A percentile compares a stretch with the other conserved stretches of the same genome.
Conservation (phyloP, 2,888 invertebrate genomes). For the Dicycla oo region DNA sequence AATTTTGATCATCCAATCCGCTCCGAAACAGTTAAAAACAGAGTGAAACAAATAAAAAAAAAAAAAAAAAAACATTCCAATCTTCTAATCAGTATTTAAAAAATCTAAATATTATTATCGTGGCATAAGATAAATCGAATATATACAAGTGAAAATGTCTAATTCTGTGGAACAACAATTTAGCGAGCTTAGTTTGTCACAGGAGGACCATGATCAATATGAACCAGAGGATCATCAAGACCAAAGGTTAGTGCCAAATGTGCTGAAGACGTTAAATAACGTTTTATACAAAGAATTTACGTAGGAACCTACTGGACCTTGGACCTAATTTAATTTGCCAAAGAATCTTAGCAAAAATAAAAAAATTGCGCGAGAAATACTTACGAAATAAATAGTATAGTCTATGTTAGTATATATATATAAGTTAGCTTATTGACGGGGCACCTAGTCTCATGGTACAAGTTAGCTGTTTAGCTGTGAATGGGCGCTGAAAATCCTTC, state of each 20-base stretch:
- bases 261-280: background rate
- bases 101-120: constrained; percentile 52
- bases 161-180: constrained; percentile 92
- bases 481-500: background rate
- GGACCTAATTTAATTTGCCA: no score
- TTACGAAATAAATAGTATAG: no score
- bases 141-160: constrained; percentile 78
- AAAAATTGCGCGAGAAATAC: no score
- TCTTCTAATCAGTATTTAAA: constrained; percentile 60
- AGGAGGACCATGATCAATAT: constrained; percentile 94
- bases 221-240: constrained; percentile 92
- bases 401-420: no score
- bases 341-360: background rate
- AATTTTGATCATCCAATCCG: constrained; percentile 44
- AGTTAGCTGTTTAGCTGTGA: no score
- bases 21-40: constrained; percentile 38
- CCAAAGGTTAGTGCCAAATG: constrained; percentile 87
- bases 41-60: constrained; percentile 42
- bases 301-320: background rate
- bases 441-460: no score
- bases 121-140: constrained; percentile 47
- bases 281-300: background rate
- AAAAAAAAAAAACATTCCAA: constrained; percentile 62
- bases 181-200: constrained; percentile 92
- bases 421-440: no score